These are phyloP conservation scores for Anarrhichthys ocellatus DNA, from an alignment of 2,113 vertebrate species.

Conservation along the genomic window DNA sequence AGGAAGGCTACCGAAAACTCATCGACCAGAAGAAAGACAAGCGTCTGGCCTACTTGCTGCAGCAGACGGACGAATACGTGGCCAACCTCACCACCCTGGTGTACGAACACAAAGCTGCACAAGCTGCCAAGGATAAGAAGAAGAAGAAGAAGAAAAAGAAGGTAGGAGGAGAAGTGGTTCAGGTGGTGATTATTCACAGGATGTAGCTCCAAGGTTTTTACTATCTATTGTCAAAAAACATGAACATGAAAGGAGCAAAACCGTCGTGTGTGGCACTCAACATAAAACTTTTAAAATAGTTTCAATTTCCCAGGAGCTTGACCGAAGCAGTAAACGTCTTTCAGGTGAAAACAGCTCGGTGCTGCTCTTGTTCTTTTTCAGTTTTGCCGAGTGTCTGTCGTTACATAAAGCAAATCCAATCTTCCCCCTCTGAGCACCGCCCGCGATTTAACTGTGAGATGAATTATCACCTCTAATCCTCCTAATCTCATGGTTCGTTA, in stretches of 20 bases:
- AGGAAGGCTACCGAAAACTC: slow-evolving; percentile 97
- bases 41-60: slow-evolving; percentile 94
- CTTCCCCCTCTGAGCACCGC: background rate
- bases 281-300: background rate
- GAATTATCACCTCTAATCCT: background rate
- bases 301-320: background rate
- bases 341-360: background rate
- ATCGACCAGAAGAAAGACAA: slow-evolving; percentile 99
- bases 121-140: slow-evolving; percentile 98
- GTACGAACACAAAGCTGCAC: slow-evolving; percentile 97
- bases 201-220: background rate
- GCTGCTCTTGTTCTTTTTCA: no score
- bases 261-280: background rate
- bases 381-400: background rate
- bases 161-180: slow-evolving; percentile 48
- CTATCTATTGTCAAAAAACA: background rate
- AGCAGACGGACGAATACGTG: slow-evolving; percentile 98
- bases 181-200: background rate
- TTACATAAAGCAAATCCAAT: background rate
- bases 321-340: background rate
- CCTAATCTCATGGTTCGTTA: background rate
- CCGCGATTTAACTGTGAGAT: background rate
- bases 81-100: slow-evolving; percentile 97
- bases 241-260: no score
- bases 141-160: slow-evolving; percentile 93